Evolutionary conservation across 2,113 vertebrate species (phyloP).

Genomic region (Pangasianodon gigas): DNA sequence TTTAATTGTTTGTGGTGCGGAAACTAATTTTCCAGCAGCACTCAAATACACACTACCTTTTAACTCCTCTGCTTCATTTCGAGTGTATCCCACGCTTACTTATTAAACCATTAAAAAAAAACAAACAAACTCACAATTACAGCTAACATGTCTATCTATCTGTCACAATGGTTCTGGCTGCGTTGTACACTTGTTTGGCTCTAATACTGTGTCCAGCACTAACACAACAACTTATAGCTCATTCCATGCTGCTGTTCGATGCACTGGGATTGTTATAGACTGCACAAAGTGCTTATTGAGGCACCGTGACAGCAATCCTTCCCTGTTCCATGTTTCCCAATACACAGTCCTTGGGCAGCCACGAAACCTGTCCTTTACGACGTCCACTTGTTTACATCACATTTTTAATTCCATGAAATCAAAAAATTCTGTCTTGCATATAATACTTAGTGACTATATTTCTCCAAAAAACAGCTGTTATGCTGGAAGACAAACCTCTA

Average conservation of each 20-base stretch:
- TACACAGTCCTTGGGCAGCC: background rate
- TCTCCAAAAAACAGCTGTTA: background rate
- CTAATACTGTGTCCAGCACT: constrained; percentile 40
- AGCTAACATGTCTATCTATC: background rate
- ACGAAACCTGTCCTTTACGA: too few relatives aligned
- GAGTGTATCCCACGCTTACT: constrained; percentile 23
- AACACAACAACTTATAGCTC: constrained; percentile 26
- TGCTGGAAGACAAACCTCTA: background rate
- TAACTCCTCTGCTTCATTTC: constrained; percentile 33
- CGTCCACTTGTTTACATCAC: background rate
- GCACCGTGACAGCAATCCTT: background rate
- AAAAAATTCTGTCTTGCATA: background rate
- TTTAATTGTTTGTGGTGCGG: constrained; percentile 44
- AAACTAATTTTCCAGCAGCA: constrained; percentile 27
- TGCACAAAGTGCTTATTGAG: background rate
- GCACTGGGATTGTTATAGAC: constrained; percentile 19
- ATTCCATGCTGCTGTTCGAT: constrained; percentile 56
- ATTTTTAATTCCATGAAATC: background rate
- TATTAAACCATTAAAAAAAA: constrained; percentile 21
- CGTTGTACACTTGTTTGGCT: constrained; percentile 1
- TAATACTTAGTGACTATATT: background rate
- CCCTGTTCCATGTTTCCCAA: background rate
- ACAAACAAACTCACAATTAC: background rate
- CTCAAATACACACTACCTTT: constrained; percentile 7
- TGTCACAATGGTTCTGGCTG: background rate